A percentile compares a stretch with the other conserved stretches of the same genome.
These are phyloP conservation scores for Lanius ludovicianus DNA, from an alignment of 2,113 vertebrate species.

Conservation along the genomic window DNA sequence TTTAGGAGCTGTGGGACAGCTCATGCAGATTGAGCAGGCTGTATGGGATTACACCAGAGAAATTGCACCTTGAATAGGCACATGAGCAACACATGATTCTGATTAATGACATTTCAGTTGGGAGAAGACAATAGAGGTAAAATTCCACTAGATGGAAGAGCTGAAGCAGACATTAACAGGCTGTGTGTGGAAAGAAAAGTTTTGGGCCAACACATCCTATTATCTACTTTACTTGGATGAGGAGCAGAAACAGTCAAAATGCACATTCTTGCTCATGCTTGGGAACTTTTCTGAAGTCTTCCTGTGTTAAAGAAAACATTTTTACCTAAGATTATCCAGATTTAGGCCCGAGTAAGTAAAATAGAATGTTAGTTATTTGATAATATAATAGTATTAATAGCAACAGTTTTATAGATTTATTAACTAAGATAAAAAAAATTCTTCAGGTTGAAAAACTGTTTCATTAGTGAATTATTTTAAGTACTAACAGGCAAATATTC, in stretches of 20 bases:
- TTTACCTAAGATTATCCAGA: not conserved
- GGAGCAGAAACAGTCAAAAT: not conserved
- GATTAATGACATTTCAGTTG: not conserved
- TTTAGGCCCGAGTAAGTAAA: not conserved
- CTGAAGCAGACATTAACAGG: not conserved
- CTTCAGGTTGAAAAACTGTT: not conserved
- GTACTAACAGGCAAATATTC: not conserved
- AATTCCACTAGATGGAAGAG: constrained; percentile 34
- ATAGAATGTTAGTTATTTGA: not conserved
- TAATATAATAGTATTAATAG: not conserved
- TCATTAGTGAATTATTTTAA: not conserved
- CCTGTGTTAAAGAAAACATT: not conserved
- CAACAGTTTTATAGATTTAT: not conserved
- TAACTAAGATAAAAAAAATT: not conserved
- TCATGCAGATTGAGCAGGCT: not conserved
- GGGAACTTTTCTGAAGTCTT: not conserved
- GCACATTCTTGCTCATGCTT: not conserved
- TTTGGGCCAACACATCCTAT: not conserved
- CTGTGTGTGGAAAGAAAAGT: not conserved
- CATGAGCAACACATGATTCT: not conserved
- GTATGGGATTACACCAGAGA: not conserved
- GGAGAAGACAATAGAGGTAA: not conserved
- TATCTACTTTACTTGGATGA: not conserved
- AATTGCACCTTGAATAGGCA: not conserved
- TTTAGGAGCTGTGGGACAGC: not conserved